These are phyloP conservation scores for Sebastolobus altivelis DNA, from an alignment of 2,797 vertebrate genomes.

Conservation along the genomic window DNA sequence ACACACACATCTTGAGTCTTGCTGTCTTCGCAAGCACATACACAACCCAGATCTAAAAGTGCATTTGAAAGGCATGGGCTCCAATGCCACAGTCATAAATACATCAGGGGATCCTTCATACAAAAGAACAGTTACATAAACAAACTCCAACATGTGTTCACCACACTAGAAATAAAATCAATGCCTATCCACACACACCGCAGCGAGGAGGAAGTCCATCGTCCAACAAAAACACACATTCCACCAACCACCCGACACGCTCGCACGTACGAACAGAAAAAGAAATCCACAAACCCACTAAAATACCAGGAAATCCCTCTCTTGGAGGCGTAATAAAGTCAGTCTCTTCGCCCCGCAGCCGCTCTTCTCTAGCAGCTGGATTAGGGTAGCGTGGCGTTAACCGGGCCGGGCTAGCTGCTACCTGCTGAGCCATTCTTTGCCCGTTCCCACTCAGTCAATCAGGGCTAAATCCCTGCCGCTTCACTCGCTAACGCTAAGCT, in stretches of 20 bases:
- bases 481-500: slow-evolving; percentile 68
- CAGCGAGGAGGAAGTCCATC: slow-evolving; percentile 30
- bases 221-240: slow-evolving; percentile 66
- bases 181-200: slow-evolving; percentile 21
- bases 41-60: slow-evolving; percentile 36
- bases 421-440: slow-evolving; percentile 77
- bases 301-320: slow-evolving; percentile 62
- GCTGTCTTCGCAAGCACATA: slow-evolving; percentile 20
- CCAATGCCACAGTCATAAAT: slow-evolving; percentile 59
- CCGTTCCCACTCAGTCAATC: slow-evolving; percentile 71
- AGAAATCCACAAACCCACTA: slow-evolving; percentile 58
- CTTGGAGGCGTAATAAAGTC: slow-evolving; percentile 62
- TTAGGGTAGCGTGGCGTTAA: slow-evolving; percentile 62
- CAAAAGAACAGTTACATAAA: slow-evolving; percentile 52
- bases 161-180: slow-evolving; percentile 60
- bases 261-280: slow-evolving; percentile 48
- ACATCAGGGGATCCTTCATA: slow-evolving; percentile 45
- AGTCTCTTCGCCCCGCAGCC: slow-evolving; percentile 48
- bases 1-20: background rate
- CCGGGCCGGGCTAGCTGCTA: slow-evolving; percentile 62
- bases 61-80: slow-evolving; percentile 39
- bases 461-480: slow-evolving; percentile 71
- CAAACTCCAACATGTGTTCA: slow-evolving; percentile 60
- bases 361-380: slow-evolving; percentile 57
- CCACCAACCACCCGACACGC: slow-evolving; percentile 29